These are phyloP conservation scores for Ranitomeya variabilis DNA, from an alignment of 2,113 vertebrate species.

Conservation along the genomic window DNA sequence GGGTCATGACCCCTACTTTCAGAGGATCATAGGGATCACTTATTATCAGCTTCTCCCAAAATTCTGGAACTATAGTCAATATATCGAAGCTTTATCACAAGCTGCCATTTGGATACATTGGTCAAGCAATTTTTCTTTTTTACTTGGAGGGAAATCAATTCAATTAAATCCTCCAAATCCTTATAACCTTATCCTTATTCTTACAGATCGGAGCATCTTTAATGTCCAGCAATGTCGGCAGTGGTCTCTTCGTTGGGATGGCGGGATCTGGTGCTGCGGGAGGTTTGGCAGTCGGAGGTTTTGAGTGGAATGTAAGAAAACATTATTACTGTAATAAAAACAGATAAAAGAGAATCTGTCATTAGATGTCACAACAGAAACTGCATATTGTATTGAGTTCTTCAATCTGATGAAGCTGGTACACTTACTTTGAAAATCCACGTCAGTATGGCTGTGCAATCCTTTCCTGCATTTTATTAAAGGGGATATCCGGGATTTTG, in stretches of 20 bases:
- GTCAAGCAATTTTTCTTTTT: background rate
- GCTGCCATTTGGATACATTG: background rate
- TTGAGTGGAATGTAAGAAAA: constrained; percentile 90
- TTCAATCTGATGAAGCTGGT: too few species aligned
- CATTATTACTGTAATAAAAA: background rate
- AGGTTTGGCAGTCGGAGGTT: constrained; percentile 90
- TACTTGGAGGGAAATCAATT: too few species aligned
- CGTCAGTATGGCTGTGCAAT: too few species aligned
- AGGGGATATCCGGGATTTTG: too few species aligned
- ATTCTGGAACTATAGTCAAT: background rate
- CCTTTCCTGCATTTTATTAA: too few species aligned
- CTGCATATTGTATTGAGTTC: too few species aligned
- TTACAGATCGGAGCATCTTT: constrained; percentile 92
- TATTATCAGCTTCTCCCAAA: background rate
- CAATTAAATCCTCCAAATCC: background rate
- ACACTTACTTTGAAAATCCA: too few species aligned
- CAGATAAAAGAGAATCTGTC: background rate
- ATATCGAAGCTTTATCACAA: background rate
- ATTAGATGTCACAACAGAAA: too few species aligned
- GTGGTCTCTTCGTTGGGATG: constrained; percentile 88
- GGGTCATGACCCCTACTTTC: background rate
- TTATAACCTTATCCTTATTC: background rate
- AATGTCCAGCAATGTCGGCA: constrained; percentile 96
- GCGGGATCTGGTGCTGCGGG: constrained; percentile 91
- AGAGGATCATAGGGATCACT: background rate